Percentiles rank a stretch among this genome's conserved stretches.
These are phyloP conservation scores for Iguana delicatissima DNA, from an alignment of 2,797 vertebrate species.

Conservation along the genomic window DNA sequence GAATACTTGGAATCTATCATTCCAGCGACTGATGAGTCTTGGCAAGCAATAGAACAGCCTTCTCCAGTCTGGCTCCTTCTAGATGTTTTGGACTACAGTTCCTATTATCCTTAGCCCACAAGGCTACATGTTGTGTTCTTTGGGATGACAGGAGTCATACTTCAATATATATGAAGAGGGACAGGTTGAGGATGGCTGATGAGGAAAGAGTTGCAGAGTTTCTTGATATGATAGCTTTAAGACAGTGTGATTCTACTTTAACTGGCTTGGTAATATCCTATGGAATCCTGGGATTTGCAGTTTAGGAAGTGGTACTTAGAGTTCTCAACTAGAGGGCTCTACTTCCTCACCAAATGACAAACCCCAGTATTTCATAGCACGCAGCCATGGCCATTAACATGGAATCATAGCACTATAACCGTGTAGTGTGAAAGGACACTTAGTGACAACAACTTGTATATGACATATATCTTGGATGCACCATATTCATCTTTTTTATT, in stretches of 20 bases:
- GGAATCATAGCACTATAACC: too few species aligned
- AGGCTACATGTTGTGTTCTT: neutral
- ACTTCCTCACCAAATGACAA: too few species aligned
- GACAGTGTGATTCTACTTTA: neutral
- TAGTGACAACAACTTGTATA: neutral
- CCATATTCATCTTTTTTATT: neutral
- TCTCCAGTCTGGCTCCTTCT: neutral
- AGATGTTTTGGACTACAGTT: neutral
- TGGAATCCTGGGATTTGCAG: too few species aligned
- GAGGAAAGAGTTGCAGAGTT: neutral
- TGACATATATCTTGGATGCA: neutral
- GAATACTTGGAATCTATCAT: conserved; percentile 43
- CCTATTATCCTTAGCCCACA: neutral
- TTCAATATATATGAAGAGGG: neutral
- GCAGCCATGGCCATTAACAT: too few species aligned
- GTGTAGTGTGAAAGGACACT: too few species aligned
- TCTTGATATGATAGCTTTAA: rapidly evolving
- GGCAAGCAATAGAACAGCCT: conserved; percentile 29
- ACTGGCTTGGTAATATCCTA: too few species aligned
- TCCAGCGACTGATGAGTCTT: conserved; percentile 38
- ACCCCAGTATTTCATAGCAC: too few species aligned
- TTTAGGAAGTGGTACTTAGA: too few species aligned
- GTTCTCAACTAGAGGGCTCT: too few species aligned
- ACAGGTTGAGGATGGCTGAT: neutral
- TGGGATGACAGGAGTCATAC: neutral